These are phyloP conservation scores for Mesoligia furuncula DNA, from an alignment of 2,888 invertebrate species.

Conservation along the genomic window DNA sequence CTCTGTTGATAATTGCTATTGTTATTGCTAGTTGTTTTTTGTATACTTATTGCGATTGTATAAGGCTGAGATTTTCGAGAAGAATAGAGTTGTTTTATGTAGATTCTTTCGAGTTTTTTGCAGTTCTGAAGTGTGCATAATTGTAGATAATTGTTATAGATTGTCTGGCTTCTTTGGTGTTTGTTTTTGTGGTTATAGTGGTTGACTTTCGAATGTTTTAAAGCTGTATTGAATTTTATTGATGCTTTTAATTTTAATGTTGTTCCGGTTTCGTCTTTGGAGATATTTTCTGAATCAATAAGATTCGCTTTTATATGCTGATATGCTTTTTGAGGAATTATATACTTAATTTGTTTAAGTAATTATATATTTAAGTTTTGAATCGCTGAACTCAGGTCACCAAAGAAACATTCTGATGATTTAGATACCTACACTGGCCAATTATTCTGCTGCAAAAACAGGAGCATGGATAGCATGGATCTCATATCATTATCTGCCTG, in stretches of 20 bases:
- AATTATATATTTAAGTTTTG: not conserved
- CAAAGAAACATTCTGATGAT: not conserved
- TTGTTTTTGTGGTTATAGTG: conserved; percentile 18
- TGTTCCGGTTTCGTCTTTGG: not conserved
- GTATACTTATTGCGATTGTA: conserved; percentile 38
- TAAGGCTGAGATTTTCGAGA: conserved; percentile 16
- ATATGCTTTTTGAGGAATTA: not conserved
- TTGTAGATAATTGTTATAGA: conserved; percentile 17
- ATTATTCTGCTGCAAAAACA: not conserved
- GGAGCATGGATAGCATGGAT: not conserved
- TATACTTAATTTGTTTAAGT: not conserved
- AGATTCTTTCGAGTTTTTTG: conserved; percentile 34
- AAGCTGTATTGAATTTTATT: conserved; percentile 23
- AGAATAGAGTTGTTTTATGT: conserved; percentile 36
- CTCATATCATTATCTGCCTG: no score
- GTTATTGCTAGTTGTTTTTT: conserved; percentile 43
- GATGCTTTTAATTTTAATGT: conserved; percentile 10
- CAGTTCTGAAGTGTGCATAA: conserved; percentile 45
- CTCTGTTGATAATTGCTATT: conserved; percentile 58
- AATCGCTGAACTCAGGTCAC: not conserved
- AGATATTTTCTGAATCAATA: not conserved
- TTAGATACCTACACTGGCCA: not conserved
- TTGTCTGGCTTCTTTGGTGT: conserved; percentile 19
- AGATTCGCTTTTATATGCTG: not conserved
- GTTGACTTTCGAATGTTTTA: conserved; percentile 41